These are phyloP conservation scores for Turnix velox DNA, from an alignment of 2,113 vertebrate species.

Conservation along the genomic window DNA sequence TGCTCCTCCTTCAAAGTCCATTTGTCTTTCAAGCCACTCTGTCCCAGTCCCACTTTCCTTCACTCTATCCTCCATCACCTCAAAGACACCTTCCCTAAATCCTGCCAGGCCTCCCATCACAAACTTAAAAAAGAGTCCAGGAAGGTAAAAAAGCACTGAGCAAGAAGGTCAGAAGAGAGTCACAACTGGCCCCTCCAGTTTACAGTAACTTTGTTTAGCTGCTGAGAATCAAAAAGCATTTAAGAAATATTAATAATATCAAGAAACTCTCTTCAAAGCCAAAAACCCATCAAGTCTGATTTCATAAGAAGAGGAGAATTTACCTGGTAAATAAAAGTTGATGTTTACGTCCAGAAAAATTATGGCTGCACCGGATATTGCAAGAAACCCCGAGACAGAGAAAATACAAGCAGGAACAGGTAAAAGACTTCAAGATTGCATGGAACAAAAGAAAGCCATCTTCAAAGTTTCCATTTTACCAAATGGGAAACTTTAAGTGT, in stretches of 20 bases:
- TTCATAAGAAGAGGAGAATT: not conserved
- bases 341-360: not conserved
- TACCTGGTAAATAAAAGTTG: not conserved
- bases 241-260: not conserved
- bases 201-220: not conserved
- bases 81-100: not conserved
- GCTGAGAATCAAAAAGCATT: not conserved
- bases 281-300: not conserved
- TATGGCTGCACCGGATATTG: not conserved
- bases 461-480: not conserved
- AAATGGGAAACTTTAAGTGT: not conserved
- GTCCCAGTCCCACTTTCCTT: not conserved
- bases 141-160: not conserved
- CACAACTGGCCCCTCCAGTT: not conserved
- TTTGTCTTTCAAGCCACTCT: not conserved
- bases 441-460: not conserved
- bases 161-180: not conserved
- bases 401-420: not conserved
- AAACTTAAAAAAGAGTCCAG: not conserved
- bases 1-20: not conserved
- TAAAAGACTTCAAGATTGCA: rapidly evolving
- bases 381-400: not conserved
- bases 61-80: not conserved
- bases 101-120: not conserved
- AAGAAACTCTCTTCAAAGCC: not conserved